Percentiles rank a stretch among this genome's conserved stretches.
Evolutionary conservation across 2,888 invertebrate species (phyloP).

Genomic region (Diloba caeruleocephala): DNA sequence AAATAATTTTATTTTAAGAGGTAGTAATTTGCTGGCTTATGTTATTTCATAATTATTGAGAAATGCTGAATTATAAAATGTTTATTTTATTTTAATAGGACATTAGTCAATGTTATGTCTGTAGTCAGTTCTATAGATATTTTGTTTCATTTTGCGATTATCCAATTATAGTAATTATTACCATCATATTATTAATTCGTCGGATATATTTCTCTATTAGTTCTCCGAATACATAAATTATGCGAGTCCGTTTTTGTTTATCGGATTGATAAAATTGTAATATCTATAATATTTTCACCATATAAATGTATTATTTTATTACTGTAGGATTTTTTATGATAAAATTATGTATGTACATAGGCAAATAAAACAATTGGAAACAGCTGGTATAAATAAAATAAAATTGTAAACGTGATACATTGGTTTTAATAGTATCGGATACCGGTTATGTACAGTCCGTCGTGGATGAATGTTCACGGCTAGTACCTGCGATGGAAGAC

Average conservation of each 20-base stretch:
- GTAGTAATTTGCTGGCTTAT: slow-evolving; percentile 40
- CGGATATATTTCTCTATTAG: slow-evolving; percentile 6
- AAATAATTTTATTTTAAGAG: slow-evolving; percentile 54
- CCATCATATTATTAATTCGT: slow-evolving; percentile 8
- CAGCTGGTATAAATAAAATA: slow-evolving; percentile 82
- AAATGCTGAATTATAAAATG: slow-evolving; percentile 18
- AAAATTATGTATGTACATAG: slow-evolving; percentile 79
- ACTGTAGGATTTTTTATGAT: slow-evolving; percentile 74
- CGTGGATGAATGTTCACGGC: too few relatives aligned
- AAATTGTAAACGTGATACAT: slow-evolving; percentile 62
- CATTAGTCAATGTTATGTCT: neutral
- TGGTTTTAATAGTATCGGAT: slow-evolving; percentile 40
- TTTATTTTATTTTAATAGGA: slow-evolving; percentile 33
- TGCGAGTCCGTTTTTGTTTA: slow-evolving; percentile 12
- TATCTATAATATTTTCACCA: slow-evolving; percentile 45
- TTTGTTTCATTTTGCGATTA: slow-evolving; percentile 10
- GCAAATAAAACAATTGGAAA: slow-evolving; percentile 68
- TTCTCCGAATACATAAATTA: slow-evolving; percentile 13
- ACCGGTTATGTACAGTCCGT: too few relatives aligned
- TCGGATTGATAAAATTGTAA: slow-evolving; percentile 22
- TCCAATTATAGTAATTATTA: slow-evolving; percentile 13
- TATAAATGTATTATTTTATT: slow-evolving; percentile 77
- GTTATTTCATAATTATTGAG: slow-evolving; percentile 47
- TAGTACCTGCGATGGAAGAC: too few relatives aligned
- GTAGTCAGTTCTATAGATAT: slow-evolving; percentile 8